Evolutionary conservation across 2,113 vertebrate genomes (phyloP).

Genomic region (Atrichornis clamosus): DNA sequence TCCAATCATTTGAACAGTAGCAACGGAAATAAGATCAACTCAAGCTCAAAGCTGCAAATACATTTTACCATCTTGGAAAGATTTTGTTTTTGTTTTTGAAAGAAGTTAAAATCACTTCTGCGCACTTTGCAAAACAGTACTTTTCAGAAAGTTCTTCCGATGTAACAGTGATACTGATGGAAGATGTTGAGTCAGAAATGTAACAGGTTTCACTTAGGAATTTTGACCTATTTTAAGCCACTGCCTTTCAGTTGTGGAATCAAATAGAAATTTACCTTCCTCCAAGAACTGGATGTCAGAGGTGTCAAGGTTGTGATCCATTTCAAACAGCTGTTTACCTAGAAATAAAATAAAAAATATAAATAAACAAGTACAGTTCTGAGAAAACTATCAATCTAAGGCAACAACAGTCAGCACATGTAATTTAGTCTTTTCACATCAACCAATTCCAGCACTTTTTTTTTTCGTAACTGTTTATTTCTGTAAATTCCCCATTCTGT

Average conservation of each 20-base stretch:
- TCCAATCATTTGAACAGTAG: not conserved
- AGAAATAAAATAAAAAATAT: not conserved
- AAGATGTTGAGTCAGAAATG: not conserved
- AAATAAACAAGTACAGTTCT: not conserved
- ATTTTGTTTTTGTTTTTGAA: not conserved
- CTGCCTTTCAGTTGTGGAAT: not conserved
- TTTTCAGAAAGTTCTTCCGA: not conserved
- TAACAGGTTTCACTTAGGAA: not conserved
- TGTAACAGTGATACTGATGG: not conserved
- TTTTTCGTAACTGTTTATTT: not conserved
- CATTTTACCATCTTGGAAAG: not conserved
- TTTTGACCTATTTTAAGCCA: not conserved
- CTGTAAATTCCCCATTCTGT: not conserved
- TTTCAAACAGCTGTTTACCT: slow-evolving; percentile 98
- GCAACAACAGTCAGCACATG: not conserved
- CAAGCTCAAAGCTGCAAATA: not conserved
- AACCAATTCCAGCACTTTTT: not conserved
- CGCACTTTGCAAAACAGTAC: not conserved
- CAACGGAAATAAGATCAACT: not conserved
- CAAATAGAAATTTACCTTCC: slow-evolving; percentile 78
- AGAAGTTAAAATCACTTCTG: not conserved
- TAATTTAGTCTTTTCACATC: not conserved
- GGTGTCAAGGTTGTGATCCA: slow-evolving; percentile 95
- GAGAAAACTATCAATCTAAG: not conserved
- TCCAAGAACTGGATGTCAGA: slow-evolving; percentile 98